phyloP scores from a whole-genome alignment of 1,140 invertebrate species.

The Hypsibius dujardini region DNA sequence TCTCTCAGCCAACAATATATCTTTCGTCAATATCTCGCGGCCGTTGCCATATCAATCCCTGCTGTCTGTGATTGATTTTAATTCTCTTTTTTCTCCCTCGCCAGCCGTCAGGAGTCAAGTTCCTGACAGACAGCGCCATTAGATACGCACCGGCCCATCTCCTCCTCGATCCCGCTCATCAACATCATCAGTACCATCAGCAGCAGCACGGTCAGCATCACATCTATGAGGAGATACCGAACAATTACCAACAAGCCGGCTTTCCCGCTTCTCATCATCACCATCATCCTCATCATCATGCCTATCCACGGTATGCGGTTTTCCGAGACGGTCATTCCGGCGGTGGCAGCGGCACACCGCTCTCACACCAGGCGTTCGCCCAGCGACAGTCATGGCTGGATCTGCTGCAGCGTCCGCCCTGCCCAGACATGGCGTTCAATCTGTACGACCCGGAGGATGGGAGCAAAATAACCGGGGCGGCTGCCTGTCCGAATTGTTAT shows the following conservation, averaged over 20 bases:
- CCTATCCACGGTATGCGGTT: neutral
- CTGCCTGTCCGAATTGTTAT: constrained; percentile 2
- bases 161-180: neutral
- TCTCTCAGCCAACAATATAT: neutral
- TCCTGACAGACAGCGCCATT: constrained; percentile 14
- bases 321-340: neutral
- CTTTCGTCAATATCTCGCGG: neutral
- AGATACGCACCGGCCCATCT: neutral
- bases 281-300: neutral
- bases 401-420: constrained; percentile 11
- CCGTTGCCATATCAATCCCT: neutral
- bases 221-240: constrained; percentile 15
- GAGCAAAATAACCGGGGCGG: neutral
- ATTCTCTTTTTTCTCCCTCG: neutral
- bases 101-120: constrained; percentile 16
- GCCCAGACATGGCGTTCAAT: neutral
- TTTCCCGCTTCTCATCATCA: neutral
- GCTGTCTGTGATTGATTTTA: neutral
- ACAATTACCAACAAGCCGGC: neutral
- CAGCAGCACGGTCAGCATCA: neutral
- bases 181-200: neutral
- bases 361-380: neutral
- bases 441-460: neutral
- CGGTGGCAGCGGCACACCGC: neutral
- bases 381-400: constrained; percentile 14